These are phyloP conservation scores for Sanderia malayensis DNA, from an alignment of 30 jellyfish, hydroid and myxozoan genomes.

Conservation along the genomic window DNA sequence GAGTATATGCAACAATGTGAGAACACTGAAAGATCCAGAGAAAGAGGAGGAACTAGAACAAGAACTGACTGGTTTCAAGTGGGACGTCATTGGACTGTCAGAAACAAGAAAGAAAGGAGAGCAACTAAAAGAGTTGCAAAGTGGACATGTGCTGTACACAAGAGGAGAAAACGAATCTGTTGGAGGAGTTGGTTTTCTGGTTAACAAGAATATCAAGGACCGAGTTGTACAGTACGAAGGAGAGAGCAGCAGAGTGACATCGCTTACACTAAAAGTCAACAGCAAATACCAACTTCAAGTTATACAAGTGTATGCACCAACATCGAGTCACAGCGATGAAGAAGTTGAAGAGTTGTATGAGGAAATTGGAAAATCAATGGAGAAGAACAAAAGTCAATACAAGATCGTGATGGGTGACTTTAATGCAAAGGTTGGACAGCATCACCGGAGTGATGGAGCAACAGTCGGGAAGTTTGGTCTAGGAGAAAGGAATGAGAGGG, in stretches of 20 bases:
- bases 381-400: constrained; percentile 29
- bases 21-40: constrained; percentile 24
- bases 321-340: constrained; percentile 55
- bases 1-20: constrained; percentile 40
- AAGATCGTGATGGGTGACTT: constrained; percentile 31
- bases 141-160: constrained; percentile 47
- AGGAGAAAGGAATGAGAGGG: constrained; percentile 55
- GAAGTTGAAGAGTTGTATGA: constrained; percentile 53
- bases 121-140: constrained; percentile 43
- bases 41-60: constrained; percentile 22
- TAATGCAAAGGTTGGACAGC: constrained; percentile 55
- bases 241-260: constrained; percentile 38
- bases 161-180: constrained; percentile 31
- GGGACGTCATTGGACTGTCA: constrained; percentile 39
- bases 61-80: constrained; percentile 26
- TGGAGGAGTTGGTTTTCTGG: constrained; percentile 51
- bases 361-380: constrained; percentile 29
- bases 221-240: constrained; percentile 36
- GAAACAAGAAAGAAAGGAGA: constrained; percentile 52
- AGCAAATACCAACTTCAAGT: constrained; percentile 52
- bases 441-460: constrained; percentile 37
- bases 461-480: constrained; percentile 42
- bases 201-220: constrained; percentile 42
- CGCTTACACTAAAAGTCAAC: constrained; percentile 46
- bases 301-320: constrained; percentile 46